Conservation (phyloP, 2,113 vertebrate species). For the Otolemur garnettii region DNA sequence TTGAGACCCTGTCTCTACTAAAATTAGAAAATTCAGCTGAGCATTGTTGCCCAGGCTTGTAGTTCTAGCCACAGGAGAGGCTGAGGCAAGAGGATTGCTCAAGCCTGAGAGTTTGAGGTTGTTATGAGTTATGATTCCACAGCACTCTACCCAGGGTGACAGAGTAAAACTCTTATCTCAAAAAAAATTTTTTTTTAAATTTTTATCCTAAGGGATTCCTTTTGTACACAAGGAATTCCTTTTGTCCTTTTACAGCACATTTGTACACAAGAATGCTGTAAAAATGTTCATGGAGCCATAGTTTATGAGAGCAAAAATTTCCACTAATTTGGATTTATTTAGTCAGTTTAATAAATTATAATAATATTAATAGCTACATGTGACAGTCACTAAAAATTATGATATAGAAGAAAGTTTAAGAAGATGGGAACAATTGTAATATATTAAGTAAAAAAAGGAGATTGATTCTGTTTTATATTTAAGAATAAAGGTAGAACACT, state of each 20-base stretch:
- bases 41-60: no score
- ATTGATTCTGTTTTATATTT: neutral
- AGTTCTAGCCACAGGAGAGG: no score
- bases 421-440: neutral
- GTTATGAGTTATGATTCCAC: no score
- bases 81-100: no score
- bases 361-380: no score
- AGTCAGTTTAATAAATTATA: neutral
- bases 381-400: neutral
- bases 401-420: neutral
- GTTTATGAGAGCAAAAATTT: neutral
- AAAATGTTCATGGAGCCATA: neutral
- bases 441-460: conserved; percentile 17
- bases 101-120: no score
- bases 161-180: no score
- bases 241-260: neutral
- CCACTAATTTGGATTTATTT: neutral
- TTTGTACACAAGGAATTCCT: no score
- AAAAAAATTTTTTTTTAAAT: no score
- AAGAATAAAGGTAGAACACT: neutral
- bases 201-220: neutral
- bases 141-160: no score
- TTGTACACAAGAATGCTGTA: neutral
- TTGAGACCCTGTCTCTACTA: no score
- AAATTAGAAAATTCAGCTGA: no score